Evolutionary conservation across 2,113 vertebrate genomes (phyloP).

Genomic region (Xyrauchen texanus): DNA sequence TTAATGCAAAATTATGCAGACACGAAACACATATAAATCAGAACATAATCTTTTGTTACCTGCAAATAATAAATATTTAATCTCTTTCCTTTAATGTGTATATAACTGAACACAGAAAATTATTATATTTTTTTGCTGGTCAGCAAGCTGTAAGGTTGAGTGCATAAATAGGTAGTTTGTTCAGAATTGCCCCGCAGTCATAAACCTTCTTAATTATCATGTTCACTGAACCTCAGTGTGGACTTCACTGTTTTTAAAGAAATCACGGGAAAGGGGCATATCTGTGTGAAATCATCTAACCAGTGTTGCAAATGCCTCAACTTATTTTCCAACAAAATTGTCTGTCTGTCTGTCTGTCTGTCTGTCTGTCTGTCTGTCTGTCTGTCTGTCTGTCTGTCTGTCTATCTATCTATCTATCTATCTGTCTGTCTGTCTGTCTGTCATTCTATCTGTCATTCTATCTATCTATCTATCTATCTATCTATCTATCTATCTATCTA

Average conservation of each 20-base stretch:
- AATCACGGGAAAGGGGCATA: conserved; percentile 34
- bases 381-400: too few species aligned
- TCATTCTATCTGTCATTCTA: too few species aligned
- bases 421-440: too few species aligned
- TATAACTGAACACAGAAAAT: conserved; percentile 1
- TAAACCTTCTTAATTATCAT: conserved; percentile 29
- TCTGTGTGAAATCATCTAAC: conserved; percentile 12
- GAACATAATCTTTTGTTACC: background rate
- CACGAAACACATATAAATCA: conserved; percentile 10
- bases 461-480: too few species aligned
- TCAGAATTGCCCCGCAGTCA: conserved; percentile 27
- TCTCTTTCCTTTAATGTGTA: background rate
- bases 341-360: background rate
- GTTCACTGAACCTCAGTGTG: conserved; percentile 30
- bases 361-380: too few species aligned
- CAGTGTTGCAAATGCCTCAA: background rate
- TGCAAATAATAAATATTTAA: conserved; percentile 10
- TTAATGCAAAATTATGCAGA: conserved; percentile 19
- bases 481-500: too few species aligned
- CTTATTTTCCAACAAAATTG: conserved; percentile 13
- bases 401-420: too few species aligned
- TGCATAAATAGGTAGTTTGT: conserved; percentile 16
- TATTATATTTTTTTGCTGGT: conserved; percentile 42
- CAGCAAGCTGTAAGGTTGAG: conserved; percentile 26
- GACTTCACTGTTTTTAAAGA: conserved; percentile 32